Conservation (phyloP, 1,140 invertebrate species). For the Argopecten irradians region DNA sequence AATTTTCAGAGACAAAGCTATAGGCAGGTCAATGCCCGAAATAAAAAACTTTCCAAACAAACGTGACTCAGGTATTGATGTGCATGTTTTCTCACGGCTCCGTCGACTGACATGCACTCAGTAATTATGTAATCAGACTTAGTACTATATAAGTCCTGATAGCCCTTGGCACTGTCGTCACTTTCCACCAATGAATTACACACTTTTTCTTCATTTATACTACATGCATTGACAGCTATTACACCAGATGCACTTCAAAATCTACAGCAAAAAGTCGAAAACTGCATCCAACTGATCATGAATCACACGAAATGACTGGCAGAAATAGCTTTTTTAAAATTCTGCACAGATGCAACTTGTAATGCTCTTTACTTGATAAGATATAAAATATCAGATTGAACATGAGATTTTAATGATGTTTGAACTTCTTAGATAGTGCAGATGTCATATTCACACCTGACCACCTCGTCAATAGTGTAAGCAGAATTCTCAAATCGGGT, state of each 20-base stretch:
- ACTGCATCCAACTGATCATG: neutral
- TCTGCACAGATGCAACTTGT: neutral
- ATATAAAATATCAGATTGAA: neutral
- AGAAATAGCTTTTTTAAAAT: neutral
- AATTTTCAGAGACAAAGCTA: neutral
- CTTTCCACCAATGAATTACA: neutral
- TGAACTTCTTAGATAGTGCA: neutral
- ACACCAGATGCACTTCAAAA: neutral
- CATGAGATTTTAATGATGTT: neutral
- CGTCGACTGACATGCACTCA: neutral
- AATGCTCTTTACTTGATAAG: neutral
- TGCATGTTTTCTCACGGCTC: conserved; percentile 3
- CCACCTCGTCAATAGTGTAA: too few relatives aligned
- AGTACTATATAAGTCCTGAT: neutral
- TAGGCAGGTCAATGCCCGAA: neutral
- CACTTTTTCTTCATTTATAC: neutral
- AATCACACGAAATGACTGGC: neutral
- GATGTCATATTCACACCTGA: neutral
- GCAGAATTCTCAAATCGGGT: too few relatives aligned
- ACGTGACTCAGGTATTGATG: neutral
- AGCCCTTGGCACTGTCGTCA: neutral
- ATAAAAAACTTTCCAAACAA: neutral
- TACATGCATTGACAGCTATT: neutral
- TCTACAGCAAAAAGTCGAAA: neutral
- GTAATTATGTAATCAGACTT: neutral